Evolutionary conservation across 2,113 vertebrate genomes (phyloP).

Genomic region (Thamnaconus septentrionalis): DNA sequence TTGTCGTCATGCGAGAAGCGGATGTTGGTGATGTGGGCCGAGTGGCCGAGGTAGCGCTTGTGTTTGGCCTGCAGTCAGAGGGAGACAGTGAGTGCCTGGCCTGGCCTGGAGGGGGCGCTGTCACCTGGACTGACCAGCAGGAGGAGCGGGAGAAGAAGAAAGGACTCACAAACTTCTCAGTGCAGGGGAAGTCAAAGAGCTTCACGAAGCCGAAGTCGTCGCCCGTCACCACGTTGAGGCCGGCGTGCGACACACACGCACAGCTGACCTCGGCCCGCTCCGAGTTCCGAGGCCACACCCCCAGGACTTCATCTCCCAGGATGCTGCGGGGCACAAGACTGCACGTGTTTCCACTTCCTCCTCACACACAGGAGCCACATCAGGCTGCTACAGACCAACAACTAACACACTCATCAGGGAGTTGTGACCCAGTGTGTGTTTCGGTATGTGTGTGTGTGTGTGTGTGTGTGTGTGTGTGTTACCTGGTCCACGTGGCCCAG

Average conservation of each 20-base stretch:
- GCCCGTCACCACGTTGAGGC: constrained; percentile 88
- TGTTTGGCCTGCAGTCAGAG: constrained; percentile 85
- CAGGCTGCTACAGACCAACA: too few relatives aligned
- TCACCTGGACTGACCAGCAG: too few relatives aligned
- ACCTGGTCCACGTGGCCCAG: constrained; percentile 99
- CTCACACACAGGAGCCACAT: too few relatives aligned
- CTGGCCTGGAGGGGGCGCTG: too few relatives aligned
- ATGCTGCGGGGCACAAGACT: constrained; percentile 70
- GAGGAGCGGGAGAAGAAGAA: not conserved
- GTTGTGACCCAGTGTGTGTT: too few relatives aligned
- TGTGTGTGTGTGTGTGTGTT: constrained; percentile 7
- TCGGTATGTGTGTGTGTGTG: too few relatives aligned
- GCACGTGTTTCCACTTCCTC: too few relatives aligned
- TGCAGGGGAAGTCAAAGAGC: constrained; percentile 95
- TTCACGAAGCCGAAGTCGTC: constrained; percentile 97
- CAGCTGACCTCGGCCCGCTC: constrained; percentile 95
- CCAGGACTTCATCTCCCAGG: constrained; percentile 94
- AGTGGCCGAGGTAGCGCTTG: constrained; percentile 95
- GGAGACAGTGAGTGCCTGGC: not conserved
- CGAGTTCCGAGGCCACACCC: constrained; percentile 92
- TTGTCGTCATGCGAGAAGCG: constrained; percentile 94
- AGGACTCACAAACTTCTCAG: constrained; percentile 94
- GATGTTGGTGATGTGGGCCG: constrained; percentile 92
- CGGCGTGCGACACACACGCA: constrained; percentile 89
- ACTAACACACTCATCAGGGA: too few relatives aligned